Evolutionary conservation across 2,113 vertebrate genomes (phyloP), one percentile per base, ranked within the genome.

Genomic region (Gambusia holbrooki): DNA sequence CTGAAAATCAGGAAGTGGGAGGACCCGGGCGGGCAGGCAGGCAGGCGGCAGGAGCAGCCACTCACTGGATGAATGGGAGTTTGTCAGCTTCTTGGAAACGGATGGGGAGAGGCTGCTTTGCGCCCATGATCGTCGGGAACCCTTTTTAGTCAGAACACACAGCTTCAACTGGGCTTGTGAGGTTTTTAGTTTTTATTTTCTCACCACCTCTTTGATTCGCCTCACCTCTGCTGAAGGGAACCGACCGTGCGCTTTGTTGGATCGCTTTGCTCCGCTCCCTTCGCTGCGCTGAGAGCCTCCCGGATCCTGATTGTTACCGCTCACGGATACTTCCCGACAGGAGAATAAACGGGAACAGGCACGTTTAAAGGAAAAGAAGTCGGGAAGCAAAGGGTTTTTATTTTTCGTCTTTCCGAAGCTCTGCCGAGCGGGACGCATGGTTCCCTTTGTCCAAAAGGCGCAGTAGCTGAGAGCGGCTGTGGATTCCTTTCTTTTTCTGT

Each of bases 361-460:
- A 69, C 28, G 28, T 29, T 48, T 25, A 48, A 81, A 69, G 67
- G 67, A 40, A 71, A 77, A 74, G 51, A 83, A 74, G 73, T 79
- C 33, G 25, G 81, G 76, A 86, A 90, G 80, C 80, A 15, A 42
- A 42, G 40, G 40, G 40, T 15, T 82, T 83, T 73, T 64, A 22
- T 66, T 2, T 45, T 3, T 33, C 11, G 58, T 76, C 85, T 83
- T 79, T 69, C 82, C 80, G 11, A 85, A 81, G 83, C 89, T 89
- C 69, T 85, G 65, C 77, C 68, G 81, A 88, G 74, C 82, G 91
- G 92, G 87, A 94, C 95, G 87, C 95, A 94, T 93, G 95, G 90
- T 88, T 93, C 93, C 80, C 95, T 96, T 96, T 96, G 95, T 96
- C 95, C 95, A 93, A 88, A 89, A 86, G 90, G 89, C 88, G 69